These are phyloP conservation scores for Cyrtonyx montezumae DNA, from an alignment of 2,113 vertebrate species.

Conservation along the genomic window DNA sequence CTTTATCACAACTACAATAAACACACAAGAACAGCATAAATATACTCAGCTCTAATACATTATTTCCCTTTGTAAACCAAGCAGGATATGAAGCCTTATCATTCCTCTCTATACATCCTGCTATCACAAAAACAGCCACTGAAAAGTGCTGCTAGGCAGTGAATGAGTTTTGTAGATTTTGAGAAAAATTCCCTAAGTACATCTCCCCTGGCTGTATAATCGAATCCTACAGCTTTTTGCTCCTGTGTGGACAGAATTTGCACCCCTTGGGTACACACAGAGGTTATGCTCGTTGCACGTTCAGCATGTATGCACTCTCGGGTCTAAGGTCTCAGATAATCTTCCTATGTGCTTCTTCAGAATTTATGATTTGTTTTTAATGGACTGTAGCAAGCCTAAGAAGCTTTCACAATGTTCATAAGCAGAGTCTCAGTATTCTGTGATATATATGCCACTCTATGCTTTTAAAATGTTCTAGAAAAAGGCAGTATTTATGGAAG, in stretches of 20 bases:
- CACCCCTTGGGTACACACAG: neutral
- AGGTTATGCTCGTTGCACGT: fast-evolving
- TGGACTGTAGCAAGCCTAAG: neutral
- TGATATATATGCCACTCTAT: neutral
- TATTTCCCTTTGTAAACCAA: neutral
- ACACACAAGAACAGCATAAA: neutral
- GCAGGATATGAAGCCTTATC: neutral
- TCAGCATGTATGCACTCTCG: neutral
- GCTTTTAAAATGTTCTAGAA: neutral
- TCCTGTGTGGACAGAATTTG: neutral
- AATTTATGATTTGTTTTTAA: slow-evolving; percentile 30
- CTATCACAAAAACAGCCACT: neutral
- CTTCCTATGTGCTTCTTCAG: neutral
- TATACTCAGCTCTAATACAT: neutral
- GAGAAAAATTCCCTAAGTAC: neutral
- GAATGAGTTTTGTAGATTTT: neutral
- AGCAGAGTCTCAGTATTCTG: neutral
- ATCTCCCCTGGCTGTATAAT: neutral
- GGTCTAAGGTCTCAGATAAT: neutral
- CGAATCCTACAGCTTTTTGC: neutral
- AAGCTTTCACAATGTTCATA: neutral
- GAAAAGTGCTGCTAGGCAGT: neutral
- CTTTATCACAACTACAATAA: neutral
- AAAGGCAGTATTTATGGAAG: neutral
- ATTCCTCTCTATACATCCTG: neutral